Percentiles rank a stretch among this genome's conserved stretches.
These are phyloP conservation scores for Tamias sibiricus DNA, from an alignment of 2,113 vertebrate genomes.

Conservation along the genomic window DNA sequence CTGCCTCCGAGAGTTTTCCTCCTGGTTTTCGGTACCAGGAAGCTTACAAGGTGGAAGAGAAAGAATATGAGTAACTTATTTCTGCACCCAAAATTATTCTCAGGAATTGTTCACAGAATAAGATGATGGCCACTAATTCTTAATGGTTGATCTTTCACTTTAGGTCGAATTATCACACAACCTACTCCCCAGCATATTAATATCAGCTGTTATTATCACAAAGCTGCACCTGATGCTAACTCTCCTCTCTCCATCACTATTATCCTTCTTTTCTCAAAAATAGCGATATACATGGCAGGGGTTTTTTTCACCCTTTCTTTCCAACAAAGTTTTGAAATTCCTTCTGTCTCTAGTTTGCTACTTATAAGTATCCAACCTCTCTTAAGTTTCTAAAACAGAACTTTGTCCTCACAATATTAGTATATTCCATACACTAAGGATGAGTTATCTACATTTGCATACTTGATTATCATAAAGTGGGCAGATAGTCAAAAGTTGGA, in stretches of 20 bases:
- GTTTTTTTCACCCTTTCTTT: background rate
- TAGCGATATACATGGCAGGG: no score
- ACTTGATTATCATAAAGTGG: background rate
- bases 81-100: background rate
- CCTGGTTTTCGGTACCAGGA: no score
- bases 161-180: background rate
- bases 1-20: no score
- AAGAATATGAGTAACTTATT: background rate
- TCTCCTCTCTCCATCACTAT: background rate
- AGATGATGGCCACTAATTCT: background rate
- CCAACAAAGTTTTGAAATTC: background rate
- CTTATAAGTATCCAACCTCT: background rate
- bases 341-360: background rate
- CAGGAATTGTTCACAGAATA: background rate
- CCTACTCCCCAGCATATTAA: background rate
- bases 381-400: constrained; percentile 20
- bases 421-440: background rate
- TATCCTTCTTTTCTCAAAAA: background rate
- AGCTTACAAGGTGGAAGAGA: no score
- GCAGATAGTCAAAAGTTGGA: background rate
- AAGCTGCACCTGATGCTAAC: background rate
- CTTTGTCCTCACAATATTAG: background rate
- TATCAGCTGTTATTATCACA: background rate
- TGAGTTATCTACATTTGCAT: background rate
- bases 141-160: background rate